Evolutionary conservation across 2,888 invertebrate genomes (phyloP), one percentile per base, ranked within the genome.

Genomic region (Peribatodes rhomboidaria): DNA sequence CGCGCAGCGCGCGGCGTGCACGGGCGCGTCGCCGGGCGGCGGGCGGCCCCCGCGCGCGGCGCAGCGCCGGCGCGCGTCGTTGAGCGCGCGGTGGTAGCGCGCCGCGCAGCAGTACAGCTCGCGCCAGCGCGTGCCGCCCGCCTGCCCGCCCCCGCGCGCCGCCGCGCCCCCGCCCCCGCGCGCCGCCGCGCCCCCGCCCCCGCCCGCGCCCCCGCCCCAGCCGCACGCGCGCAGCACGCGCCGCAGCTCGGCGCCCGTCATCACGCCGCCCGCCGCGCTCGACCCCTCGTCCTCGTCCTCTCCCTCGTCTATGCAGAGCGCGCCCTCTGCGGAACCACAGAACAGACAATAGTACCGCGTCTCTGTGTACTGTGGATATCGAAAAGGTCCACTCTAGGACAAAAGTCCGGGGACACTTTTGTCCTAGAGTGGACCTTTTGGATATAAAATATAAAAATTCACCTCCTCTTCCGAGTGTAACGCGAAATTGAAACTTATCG

Each of bases 1-100:
- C 0, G 18, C 11, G 20, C 37, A 44, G 16, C 16, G 41, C 35
- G 49, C 18, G 37, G 37, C 31, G 55, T 57, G 67, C 56, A 66
- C 20, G 53, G 63, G 54, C n/a, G 55, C 27, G 16, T 53, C 46
- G 7, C 27, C 16, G 14, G 56, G 67, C 31, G 57, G 41, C 0
- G 14, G 11, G 31, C 59, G 54, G 18, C 16, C 39, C 16, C 64
- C 65, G 49, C 66, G 50, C 18, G 47, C 46, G 31, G 57, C 57
- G 47, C 68, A n/a, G n/a, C 70, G 55, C 7, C 60, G 33, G 1
- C 69, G 63, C 42, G 74, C 71, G 59, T 65, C 71, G 67, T 69
- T 67, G 14, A 69, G 1, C 33, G 69, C 57, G 63, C 66, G 68
- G 62, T 71, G 66, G 6, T 61, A 57, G 18, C 69, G 71, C 63